Percentiles rank a stretch among this genome's conserved stretches.
Evolutionary conservation across 2,113 vertebrate species (phyloP).

Genomic region (Dunckerocampus dactyliophorus): DNA sequence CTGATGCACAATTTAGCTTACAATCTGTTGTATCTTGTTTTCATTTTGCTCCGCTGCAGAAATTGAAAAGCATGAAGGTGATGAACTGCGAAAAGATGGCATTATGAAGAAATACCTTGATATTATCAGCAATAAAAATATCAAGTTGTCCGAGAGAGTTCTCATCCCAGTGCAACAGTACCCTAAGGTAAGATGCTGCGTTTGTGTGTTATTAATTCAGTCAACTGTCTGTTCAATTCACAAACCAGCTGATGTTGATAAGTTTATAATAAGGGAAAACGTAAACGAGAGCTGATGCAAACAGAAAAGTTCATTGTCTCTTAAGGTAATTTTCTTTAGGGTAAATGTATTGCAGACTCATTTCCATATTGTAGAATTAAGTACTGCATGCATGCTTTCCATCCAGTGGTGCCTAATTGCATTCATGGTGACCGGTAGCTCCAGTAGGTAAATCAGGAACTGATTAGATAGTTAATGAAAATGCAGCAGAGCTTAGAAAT

Average conservation of each 20-base stretch:
- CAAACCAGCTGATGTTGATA: neutral
- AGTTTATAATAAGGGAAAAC: neutral
- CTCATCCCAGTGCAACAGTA: conserved; percentile 97
- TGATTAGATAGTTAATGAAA: conserved; percentile 39
- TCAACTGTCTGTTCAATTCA: neutral
- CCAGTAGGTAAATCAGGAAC: conserved; percentile 10
- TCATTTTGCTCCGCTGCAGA: conserved; percentile 74
- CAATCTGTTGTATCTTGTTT: conserved; percentile 7
- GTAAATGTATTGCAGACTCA: neutral
- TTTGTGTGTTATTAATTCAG: neutral
- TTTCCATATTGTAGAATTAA: conserved; percentile 13
- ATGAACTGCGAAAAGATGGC: conserved; percentile 88
- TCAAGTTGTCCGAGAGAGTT: conserved; percentile 95
- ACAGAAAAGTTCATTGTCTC: neutral
- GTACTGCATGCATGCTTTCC: neutral
- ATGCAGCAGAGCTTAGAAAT: conserved; percentile 8
- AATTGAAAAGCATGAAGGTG: conserved; percentile 91
- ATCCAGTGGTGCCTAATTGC: conserved; percentile 17
- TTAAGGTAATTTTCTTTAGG: neutral
- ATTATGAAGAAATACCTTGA: conserved; percentile 96
- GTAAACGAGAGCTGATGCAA: no score
- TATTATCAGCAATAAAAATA: conserved; percentile 99
- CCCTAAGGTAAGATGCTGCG: conserved; percentile 85
- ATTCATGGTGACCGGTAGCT: conserved; percentile 15
- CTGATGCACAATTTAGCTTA: conserved; percentile 14